These are phyloP conservation scores for Cyphomyrus plagiostoma DNA, from an alignment of 2,113 vertebrate species.

Conservation along the genomic window DNA sequence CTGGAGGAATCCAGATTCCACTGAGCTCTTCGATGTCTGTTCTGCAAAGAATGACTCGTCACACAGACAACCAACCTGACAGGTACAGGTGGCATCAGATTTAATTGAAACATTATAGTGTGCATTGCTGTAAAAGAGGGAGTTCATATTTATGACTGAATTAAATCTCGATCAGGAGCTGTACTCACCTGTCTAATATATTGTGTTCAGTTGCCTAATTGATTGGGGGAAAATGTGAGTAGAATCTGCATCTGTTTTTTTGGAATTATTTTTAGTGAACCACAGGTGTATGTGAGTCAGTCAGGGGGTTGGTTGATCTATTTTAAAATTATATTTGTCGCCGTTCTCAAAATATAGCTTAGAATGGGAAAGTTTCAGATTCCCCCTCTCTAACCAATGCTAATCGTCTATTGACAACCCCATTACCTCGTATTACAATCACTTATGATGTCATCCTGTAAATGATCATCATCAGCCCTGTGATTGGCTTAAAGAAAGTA, in stretches of 20 bases:
- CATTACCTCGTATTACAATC: background rate
- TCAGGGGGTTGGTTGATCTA: background rate
- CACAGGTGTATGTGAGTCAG: background rate
- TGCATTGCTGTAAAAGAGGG: background rate
- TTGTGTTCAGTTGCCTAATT: background rate
- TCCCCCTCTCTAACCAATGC: background rate
- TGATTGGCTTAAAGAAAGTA: background rate
- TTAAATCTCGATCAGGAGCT: background rate
- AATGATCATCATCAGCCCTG: background rate
- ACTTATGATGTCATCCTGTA: background rate
- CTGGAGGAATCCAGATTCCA: background rate
- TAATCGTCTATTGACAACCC: background rate
- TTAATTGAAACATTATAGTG: conserved; percentile 9
- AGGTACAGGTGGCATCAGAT: background rate
- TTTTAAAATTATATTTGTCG: background rate
- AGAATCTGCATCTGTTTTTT: background rate
- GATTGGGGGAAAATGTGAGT: background rate
- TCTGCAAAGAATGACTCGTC: background rate
- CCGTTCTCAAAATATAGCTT: background rate
- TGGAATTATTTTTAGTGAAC: background rate
- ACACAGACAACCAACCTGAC: background rate
- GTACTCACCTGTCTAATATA: background rate
- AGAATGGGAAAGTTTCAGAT: background rate
- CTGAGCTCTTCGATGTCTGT: background rate
- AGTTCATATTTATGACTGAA: background rate